phyloP scores from a whole-genome alignment of 2,113 vertebrate species.

The Smithornis capensis region DNA sequence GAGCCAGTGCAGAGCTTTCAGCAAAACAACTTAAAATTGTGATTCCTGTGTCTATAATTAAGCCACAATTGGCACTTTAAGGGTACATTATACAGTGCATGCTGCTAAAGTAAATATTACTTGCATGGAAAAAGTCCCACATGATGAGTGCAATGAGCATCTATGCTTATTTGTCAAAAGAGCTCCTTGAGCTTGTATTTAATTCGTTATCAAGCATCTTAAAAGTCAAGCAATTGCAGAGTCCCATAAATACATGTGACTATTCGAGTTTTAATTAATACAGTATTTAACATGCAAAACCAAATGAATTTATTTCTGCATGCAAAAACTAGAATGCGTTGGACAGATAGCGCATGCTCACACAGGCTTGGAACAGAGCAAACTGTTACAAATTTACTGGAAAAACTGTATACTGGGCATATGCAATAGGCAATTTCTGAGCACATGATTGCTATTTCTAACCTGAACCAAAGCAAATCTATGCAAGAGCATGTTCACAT shows the following conservation, averaged over 20 bases:
- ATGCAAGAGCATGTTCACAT: neutral
- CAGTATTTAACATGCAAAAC: neutral
- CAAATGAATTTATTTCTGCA: neutral
- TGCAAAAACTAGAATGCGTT: neutral
- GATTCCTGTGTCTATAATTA: neutral
- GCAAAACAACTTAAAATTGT: neutral
- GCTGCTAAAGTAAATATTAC: neutral
- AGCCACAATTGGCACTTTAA: neutral
- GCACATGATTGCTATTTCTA: constrained; percentile 29
- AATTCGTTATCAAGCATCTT: neutral
- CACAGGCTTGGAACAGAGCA: neutral
- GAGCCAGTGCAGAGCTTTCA: neutral
- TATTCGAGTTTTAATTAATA: constrained; percentile 12
- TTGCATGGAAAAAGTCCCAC: neutral
- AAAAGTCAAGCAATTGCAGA: neutral
- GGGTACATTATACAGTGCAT: neutral
- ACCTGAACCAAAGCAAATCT: constrained; percentile 11
- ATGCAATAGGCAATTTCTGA: constrained; percentile 28
- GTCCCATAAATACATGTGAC: neutral
- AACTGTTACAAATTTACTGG: constrained; percentile 16
- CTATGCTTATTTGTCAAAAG: neutral
- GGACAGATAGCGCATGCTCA: neutral
- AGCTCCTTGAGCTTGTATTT: neutral
- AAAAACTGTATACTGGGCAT: constrained; percentile 6
- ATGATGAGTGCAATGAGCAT: neutral